phyloP scores from a whole-genome alignment of 2,113 vertebrate species.

The Antechinus flavipes region DNA sequence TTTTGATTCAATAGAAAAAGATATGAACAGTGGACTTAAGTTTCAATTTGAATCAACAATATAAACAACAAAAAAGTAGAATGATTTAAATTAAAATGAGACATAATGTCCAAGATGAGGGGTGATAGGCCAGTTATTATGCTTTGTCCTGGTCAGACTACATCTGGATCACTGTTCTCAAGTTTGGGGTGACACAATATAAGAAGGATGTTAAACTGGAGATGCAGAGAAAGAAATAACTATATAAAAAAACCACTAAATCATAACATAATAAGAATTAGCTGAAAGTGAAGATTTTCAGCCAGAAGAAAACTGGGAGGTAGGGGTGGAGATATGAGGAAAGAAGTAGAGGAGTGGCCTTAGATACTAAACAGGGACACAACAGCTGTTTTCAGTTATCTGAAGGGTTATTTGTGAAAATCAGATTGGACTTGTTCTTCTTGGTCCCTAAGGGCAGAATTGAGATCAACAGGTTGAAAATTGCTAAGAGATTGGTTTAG shows the following conservation, averaged over 20 bases:
- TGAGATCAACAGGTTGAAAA: not conserved
- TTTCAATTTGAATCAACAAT: not conserved
- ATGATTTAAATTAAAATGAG: not conserved
- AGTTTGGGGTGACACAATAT: not conserved
- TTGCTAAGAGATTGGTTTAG: not conserved
- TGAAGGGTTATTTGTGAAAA: not conserved
- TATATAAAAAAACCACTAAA: not conserved
- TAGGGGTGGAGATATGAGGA: fast-evolving
- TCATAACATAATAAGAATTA: not conserved
- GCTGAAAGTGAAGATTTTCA: not conserved
- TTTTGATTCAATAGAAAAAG: not conserved
- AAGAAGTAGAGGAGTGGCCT: not conserved
- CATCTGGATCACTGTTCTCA: not conserved
- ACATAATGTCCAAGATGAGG: not conserved
- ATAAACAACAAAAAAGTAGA: not conserved
- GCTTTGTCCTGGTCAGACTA: not conserved
- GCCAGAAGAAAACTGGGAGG: not conserved
- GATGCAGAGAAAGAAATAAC: not conserved
- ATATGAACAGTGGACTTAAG: not conserved
- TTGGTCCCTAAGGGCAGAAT: not conserved
- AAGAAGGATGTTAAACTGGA: not conserved
- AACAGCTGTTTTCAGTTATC: not conserved
- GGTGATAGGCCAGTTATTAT: not conserved
- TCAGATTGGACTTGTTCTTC: not conserved
- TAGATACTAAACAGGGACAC: not conserved